A percentile compares a stretch with the other conserved stretches of the same genome.
These are phyloP conservation scores for Rutpela maculata DNA, from an alignment of 2,888 invertebrate species.

Conservation along the genomic window DNA sequence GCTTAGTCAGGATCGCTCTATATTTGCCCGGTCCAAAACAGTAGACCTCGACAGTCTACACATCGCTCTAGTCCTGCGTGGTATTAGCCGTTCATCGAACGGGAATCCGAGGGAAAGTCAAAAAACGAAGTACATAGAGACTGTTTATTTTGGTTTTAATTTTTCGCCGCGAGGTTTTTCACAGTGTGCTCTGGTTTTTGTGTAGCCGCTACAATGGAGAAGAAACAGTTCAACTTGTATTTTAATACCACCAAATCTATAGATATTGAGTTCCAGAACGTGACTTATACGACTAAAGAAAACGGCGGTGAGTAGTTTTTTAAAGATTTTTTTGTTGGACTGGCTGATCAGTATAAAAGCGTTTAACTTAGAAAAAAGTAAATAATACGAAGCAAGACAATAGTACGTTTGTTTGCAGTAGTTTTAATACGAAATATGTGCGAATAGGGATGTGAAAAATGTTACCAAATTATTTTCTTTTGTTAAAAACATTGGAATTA, in stretches of 20 bases:
- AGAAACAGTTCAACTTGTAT: slow-evolving; percentile 10
- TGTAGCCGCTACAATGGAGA: background rate
- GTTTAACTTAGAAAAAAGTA: too few relatives aligned
- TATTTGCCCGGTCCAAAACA: background rate
- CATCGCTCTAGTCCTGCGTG: background rate
- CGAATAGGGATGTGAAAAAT: too few relatives aligned
- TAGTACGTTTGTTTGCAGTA: too few relatives aligned
- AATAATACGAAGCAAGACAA: too few relatives aligned
- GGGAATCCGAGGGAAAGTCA: background rate
- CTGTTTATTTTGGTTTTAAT: too few relatives aligned
- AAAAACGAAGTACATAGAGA: background rate
- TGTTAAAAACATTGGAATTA: too few relatives aligned
- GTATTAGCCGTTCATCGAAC: slow-evolving; percentile 20
- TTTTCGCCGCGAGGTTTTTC: too few relatives aligned
- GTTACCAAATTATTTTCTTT: too few relatives aligned
- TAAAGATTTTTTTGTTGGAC: slow-evolving; percentile 11
- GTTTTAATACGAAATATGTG: too few relatives aligned
- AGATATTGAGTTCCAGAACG: slow-evolving; percentile 44
- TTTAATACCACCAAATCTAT: slow-evolving; percentile 18
- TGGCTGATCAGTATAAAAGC: too few relatives aligned
- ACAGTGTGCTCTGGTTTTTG: background rate
- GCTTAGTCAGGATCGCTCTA: background rate
- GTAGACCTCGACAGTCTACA: background rate
- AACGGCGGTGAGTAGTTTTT: slow-evolving; percentile 46
- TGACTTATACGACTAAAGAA: slow-evolving; percentile 31